Conservation (phyloP, 1,140 invertebrate species). For the Drosophila ananassae region DNA sequence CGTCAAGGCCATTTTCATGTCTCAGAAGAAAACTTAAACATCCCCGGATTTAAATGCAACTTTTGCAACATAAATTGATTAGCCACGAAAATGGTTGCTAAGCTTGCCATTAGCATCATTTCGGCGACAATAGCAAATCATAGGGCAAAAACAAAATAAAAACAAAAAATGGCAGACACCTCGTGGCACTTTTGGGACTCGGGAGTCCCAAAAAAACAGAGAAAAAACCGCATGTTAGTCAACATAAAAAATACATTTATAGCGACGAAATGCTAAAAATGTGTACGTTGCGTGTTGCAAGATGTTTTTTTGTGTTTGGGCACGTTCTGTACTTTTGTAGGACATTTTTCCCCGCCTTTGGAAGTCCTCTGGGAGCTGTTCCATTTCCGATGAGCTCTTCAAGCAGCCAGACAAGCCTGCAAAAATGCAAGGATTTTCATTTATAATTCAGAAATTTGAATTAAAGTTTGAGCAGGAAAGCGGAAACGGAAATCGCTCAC, state of each 20-base stretch:
- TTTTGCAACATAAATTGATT: conserved; percentile 60
- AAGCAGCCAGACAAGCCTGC: not conserved
- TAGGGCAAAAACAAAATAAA: conserved; percentile 20
- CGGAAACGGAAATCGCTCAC: conserved; percentile 51
- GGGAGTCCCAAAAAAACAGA: conserved; percentile 22
- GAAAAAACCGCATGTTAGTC: conserved; percentile 39
- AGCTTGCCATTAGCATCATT: conserved; percentile 63
- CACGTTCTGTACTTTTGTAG: conserved; percentile 19
- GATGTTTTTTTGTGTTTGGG: conserved; percentile 11
- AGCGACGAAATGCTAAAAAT: conserved; percentile 53
- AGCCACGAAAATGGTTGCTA: conserved; percentile 43
- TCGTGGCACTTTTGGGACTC: conserved; percentile 51
- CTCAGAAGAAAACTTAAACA: conserved; percentile 25
- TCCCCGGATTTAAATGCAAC: not conserved
- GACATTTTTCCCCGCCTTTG: not conserved
- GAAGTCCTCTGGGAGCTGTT: conserved; percentile 60
- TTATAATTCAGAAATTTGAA: conserved; percentile 28
- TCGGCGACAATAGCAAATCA: conserved; percentile 42
- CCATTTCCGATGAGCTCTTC: conserved; percentile 37
- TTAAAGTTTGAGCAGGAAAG: conserved; percentile 26
- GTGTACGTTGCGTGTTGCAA: conserved; percentile 37
- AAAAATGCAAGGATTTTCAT: conserved; percentile 36
- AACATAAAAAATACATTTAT: conserved; percentile 78
- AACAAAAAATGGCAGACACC: conserved; percentile 25
- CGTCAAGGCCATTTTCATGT: conserved; percentile 13